These are phyloP conservation scores for Mycteria americana DNA, from an alignment of 2,797 vertebrate species.

Conservation along the genomic window DNA sequence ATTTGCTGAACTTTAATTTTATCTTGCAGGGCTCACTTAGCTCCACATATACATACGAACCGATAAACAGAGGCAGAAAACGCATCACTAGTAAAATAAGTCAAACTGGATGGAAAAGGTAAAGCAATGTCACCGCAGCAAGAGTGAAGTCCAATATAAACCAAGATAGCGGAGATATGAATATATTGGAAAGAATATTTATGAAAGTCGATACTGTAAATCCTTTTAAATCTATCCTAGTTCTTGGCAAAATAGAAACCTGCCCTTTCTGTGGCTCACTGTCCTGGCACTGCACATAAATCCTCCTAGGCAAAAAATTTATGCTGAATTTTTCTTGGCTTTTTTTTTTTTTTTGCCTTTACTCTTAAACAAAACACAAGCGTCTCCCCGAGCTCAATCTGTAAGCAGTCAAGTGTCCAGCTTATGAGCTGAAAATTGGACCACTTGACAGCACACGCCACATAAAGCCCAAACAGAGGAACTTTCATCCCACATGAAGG, in stretches of 20 bases:
- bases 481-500: not conserved
- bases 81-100: not conserved
- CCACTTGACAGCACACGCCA: not conserved
- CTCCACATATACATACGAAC: not conserved
- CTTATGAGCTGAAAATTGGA: not conserved
- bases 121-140: not conserved
- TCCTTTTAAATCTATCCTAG: not conserved
- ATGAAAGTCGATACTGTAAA: not conserved
- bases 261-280: not conserved
- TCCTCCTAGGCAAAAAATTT: not conserved
- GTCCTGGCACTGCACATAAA: accelerated
- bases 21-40: not conserved
- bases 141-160: not conserved
- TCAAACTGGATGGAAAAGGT: not conserved
- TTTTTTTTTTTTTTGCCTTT: not conserved
- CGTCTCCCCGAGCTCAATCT: not conserved
- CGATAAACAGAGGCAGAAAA: not conserved
- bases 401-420: not conserved
- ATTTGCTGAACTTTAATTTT: not conserved
- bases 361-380: not conserved
- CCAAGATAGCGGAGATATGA: not conserved
- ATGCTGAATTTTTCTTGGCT: not conserved
- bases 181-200: not conserved
- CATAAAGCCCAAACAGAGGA: not conserved
- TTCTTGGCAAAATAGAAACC: not conserved